A percentile compares a stretch with the other conserved stretches of the same genome.
Evolutionary conservation across 2,797 vertebrate species (phyloP).

Genomic region (Phoebastria nigripes): DNA sequence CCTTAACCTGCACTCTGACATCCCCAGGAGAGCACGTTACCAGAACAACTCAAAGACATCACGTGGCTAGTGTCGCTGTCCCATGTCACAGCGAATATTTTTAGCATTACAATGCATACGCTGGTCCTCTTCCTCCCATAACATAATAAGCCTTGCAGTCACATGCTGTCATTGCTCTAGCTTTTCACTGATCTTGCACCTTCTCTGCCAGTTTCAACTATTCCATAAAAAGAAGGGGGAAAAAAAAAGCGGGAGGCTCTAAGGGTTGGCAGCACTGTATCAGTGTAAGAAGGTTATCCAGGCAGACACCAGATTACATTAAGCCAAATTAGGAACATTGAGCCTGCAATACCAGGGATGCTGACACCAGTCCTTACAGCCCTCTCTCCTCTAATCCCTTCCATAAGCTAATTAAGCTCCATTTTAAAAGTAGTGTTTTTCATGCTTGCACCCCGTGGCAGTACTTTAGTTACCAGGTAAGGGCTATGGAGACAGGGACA

Average conservation of each 20-base stretch:
- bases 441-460: not conserved
- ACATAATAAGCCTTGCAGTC: not conserved
- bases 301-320: not conserved
- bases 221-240: fast-evolving
- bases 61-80: not conserved
- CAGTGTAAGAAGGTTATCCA: not conserved
- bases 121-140: not conserved
- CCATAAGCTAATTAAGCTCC: not conserved
- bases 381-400: not conserved
- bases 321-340: not conserved
- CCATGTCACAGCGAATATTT: not conserved
- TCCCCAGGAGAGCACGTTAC: not conserved
- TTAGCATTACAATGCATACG: not conserved
- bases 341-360: not conserved
- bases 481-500: not conserved
- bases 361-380: not conserved
- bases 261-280: not conserved
- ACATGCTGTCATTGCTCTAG: not conserved
- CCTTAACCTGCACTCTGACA: not conserved
- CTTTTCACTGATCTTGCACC: not conserved
- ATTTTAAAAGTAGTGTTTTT: not conserved
- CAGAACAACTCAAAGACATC: not conserved
- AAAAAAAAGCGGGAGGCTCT: not conserved
- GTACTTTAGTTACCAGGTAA: not conserved
- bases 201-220: not conserved